Evolutionary conservation across 2,113 vertebrate genomes (phyloP), one percentile per base, ranked within the genome.

Genomic region (Gymnorhina tibicen): DNA sequence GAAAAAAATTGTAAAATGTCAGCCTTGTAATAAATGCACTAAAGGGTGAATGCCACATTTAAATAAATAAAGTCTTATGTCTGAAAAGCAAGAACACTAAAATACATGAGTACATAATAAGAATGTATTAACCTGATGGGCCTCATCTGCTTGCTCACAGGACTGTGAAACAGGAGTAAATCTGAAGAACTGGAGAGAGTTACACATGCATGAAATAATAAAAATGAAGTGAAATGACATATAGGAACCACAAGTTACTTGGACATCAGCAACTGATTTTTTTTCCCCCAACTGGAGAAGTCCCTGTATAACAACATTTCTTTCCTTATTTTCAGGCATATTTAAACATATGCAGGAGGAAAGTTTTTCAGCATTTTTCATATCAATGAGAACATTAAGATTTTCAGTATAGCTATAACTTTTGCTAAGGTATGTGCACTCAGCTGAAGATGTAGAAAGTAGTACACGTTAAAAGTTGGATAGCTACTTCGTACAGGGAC

Each of bases 1-100:
- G 18, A 76, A 85, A 88, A 87, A 94, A 87, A 56, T 1, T 62
- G 77, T 69, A 75, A 96, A 97, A 97, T 96, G 92, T 95, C 95
- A 97, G 70, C 53, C 74, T 74, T 63, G 84, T 83, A 95, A 96
- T 97, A 95, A 95, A 94, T 91, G 84, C 87, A 85, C 58, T 89
- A 95, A 95, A 93, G 84, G 92, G 79, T 92, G 94, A 97, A 96
- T 95, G 70, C 73, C 94, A 89, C 81, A 95, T 95, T 96, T 92
- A 96, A 96, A 95, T 93, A 95, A 96, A 96, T 96, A 96, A 96
- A 96, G 8, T 49, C 93, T 95, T 87, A 75, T 75, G 16, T 72
- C 76, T 96, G 84, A 92, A 95, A 95, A 85, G 66, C 37, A 82
- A 76, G 85, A 95, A 85, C 62, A 85, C 74, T 96, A 87, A 96